Percentiles rank a stretch among this genome's conserved stretches.
These are phyloP conservation scores for Myrmecobius fasciatus DNA, from an alignment of 2,113 vertebrate genomes.

Conservation along the genomic window DNA sequence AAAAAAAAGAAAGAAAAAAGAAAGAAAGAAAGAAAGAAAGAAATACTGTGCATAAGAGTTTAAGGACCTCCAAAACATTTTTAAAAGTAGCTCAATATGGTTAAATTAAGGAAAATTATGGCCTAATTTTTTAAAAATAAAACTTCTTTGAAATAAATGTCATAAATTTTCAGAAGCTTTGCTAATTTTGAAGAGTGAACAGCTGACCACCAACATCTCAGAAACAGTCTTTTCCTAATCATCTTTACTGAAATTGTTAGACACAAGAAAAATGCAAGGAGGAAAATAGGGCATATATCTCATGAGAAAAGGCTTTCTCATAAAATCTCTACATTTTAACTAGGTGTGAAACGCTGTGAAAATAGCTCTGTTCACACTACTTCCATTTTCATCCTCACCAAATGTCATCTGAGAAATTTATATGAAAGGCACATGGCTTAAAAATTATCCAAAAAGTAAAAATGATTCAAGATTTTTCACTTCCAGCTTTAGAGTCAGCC, in stretches of 20 bases:
- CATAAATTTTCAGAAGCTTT: background rate
- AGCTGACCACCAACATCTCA: background rate
- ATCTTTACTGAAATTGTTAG: background rate
- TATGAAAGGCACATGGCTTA: background rate
- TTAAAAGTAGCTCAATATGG: background rate
- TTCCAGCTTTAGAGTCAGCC: background rate
- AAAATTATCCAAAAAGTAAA: background rate
- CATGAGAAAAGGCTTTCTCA: background rate
- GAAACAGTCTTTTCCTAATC: background rate
- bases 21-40: too few relatives aligned
- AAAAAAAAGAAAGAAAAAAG: too few relatives aligned
- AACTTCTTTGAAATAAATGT: background rate
- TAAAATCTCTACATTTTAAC: slow-evolving; percentile 37
- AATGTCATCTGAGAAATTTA: background rate
- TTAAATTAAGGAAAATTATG: background rate
- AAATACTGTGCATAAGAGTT: background rate
- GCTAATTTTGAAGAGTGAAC: background rate
- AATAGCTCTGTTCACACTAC: fast-evolving
- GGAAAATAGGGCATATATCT: slow-evolving; percentile 2
- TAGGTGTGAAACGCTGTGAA: background rate
- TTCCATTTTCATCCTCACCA: slow-evolving; percentile 17
- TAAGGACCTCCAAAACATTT: background rate
- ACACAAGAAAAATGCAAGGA: background rate
- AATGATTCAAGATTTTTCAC: background rate
- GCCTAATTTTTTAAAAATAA: background rate